Evolutionary conservation across 1,140 invertebrate species (phyloP), one percentile per base, ranked within the genome.

Genomic region (Panagrolaimus sp.): DNA sequence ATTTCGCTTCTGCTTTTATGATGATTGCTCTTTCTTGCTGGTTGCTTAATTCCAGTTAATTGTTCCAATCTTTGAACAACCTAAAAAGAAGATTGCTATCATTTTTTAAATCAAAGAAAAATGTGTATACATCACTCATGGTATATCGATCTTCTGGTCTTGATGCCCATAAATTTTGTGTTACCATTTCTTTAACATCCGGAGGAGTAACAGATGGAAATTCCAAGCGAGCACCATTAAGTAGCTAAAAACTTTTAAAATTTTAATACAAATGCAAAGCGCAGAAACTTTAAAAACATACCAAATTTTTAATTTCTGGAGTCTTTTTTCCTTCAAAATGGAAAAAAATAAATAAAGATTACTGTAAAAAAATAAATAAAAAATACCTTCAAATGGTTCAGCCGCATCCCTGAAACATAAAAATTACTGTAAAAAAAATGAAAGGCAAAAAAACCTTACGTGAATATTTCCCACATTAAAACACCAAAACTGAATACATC

Each of bases 391-490:
- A 38, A 38, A 38, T 38, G 32, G 32, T 38, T 38, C 32, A 4
- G 32, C 32, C 7, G 32, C 32, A 38, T 38, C 7, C 7, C 32
- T 38, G 7, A 38, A 38, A 38, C 7, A 38, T 38, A 4, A 38
- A 38, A 2, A 38, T 38, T 38, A 38, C 2, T 38, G 32, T 4
- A 4, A 38, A 38, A 38, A 38, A 38, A n/a, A n/a, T 43, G 69
- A 68, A 77, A 76, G 21, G 74, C 76, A 44, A 78, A 76, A 6
- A 48, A 12, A n/a, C 67, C 74, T 17, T 76, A 64, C n/a, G 71
- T 43, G 14, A 47, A 63, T 7, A 75, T 76, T 44, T 75, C 71
- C 71, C 74, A 75, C n/a, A 63, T 55, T 62, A 75, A 48, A 8
- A 75, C 71, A 6, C 73, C 73, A 46, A 21, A 75, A 14, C 66